phyloP scores from a whole-genome alignment of 2,797 vertebrate species.

The Gambelia wislizenii region DNA sequence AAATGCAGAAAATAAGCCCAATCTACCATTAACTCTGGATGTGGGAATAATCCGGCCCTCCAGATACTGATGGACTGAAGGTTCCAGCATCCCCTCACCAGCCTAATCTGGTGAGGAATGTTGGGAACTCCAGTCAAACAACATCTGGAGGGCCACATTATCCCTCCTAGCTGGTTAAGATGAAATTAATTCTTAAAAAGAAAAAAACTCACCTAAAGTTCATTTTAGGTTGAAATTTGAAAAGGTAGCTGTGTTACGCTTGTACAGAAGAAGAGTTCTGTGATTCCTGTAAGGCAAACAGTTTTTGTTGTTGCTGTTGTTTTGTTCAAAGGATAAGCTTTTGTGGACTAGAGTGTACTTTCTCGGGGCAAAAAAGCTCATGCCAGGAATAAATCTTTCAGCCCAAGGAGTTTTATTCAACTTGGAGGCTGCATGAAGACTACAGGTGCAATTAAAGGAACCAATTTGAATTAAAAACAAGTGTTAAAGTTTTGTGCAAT shows the following conservation, averaged over 20 bases:
- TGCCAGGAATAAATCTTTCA: neutral
- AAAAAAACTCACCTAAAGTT: neutral
- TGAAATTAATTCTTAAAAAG: neutral
- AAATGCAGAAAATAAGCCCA: no score
- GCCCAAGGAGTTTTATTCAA: neutral
- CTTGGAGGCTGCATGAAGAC: neutral
- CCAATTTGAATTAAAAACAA: neutral
- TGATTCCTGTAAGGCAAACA: neutral
- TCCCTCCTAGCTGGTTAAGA: neutral
- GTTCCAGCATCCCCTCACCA: no score
- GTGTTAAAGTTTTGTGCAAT: neutral
- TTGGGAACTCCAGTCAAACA: no score
- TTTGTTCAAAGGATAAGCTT: neutral
- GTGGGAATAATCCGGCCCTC: no score
- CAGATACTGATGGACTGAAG: no score
- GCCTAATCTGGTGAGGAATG: no score
- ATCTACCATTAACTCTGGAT: no score
- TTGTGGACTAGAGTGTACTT: no score
- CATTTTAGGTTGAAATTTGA: neutral
- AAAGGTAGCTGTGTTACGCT: neutral
- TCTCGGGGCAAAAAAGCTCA: neutral
- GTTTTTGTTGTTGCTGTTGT: neutral
- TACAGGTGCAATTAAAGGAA: neutral
- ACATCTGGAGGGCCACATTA: no score
- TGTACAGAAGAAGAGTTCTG: neutral